Percentiles rank a stretch among this genome's conserved stretches.
These are phyloP conservation scores for Micromussa lordhowensis DNA, from an alignment of 92 coral and sea anemone species.

Conservation along the genomic window DNA sequence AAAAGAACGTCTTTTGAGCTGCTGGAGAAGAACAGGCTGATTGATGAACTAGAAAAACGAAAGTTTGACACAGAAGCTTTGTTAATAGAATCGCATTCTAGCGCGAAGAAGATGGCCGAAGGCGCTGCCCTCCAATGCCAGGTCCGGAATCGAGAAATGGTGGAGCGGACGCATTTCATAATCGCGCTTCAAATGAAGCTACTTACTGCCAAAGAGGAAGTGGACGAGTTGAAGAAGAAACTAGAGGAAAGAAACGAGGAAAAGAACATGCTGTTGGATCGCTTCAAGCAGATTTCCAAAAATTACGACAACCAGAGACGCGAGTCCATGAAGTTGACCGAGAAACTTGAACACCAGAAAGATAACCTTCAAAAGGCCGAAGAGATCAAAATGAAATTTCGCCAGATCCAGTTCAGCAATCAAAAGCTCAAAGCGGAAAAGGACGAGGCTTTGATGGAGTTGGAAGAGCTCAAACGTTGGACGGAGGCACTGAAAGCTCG, in stretches of 20 bases:
- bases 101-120: conserved; percentile 73
- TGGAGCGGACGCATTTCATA: conserved; percentile 89
- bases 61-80: conserved; percentile 65
- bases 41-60: conserved; percentile 75
- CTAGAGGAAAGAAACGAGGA: conserved; percentile 61
- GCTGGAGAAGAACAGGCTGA: conserved; percentile 63
- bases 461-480: conserved; percentile 85
- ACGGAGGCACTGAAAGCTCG: conserved; percentile 92
- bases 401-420: conserved; percentile 80
- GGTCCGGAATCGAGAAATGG: conserved; percentile 72
- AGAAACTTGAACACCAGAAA: conserved; percentile 82
- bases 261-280: conserved; percentile 66
- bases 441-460: conserved; percentile 75
- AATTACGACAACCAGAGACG: conserved; percentile 89
- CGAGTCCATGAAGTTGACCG: conserved; percentile 90
- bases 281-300: conserved; percentile 70
- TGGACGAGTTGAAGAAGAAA: conserved; percentile 71
- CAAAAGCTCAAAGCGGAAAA: conserved; percentile 78
- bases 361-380: conserved; percentile 83
- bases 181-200: conserved; percentile 96
- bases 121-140: conserved; percentile 69
- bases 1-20: conserved; percentile 71
- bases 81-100: conserved; percentile 71
- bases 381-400: conserved; percentile 81
- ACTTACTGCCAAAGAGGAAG: conserved; percentile 84